phyloP scores from a whole-genome alignment of 2,888 invertebrate species.

The Caenorhabditis imperialis region DNA sequence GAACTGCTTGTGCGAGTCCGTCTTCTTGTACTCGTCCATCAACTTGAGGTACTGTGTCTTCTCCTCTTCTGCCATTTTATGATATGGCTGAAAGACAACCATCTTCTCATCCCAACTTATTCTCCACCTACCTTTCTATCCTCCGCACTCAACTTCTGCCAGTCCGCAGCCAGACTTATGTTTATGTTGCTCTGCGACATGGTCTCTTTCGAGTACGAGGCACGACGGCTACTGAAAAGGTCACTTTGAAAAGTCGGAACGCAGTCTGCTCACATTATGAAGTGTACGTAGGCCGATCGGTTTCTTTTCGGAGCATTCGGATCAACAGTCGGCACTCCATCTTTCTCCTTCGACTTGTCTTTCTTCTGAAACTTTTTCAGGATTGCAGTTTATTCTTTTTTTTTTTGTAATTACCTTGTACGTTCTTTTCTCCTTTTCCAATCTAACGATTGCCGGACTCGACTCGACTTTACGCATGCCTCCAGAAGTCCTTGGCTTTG shows the following conservation, averaged over 20 bases:
- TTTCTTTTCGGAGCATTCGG: constrained; percentile 46
- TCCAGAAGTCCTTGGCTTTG: neutral
- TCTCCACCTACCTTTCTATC: constrained; percentile 13
- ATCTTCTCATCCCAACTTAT: neutral
- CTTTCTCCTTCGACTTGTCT: constrained; percentile 17
- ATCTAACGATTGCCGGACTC: constrained; percentile 1
- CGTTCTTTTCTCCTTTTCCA: constrained; percentile 5
- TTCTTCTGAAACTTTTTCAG: constrained; percentile 18
- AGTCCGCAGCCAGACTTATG: constrained; percentile 36
- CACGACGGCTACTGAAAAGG: constrained; percentile 25
- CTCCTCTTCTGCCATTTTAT: constrained; percentile 32
- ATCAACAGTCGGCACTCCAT: constrained; percentile 18
- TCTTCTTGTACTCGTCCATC: constrained; percentile 43
- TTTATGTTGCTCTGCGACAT: constrained; percentile 43
- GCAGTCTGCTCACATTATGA: constrained; percentile 50
- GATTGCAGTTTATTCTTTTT: neutral
- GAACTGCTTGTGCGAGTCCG: constrained; percentile 33
- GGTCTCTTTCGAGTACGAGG: constrained; percentile 22
- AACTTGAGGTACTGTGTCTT: constrained; percentile 16
- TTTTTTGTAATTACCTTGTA: constrained; percentile 14
- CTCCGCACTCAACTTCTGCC: constrained; percentile 34
- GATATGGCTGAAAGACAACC: constrained; percentile 17
- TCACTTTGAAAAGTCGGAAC: too few species aligned
- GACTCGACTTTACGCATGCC: neutral
- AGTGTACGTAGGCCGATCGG: constrained; percentile 49